Base-by-base conservation (phyloP, 2,888 invertebrate genomes). In the Drosophila koepferae region DNA sequence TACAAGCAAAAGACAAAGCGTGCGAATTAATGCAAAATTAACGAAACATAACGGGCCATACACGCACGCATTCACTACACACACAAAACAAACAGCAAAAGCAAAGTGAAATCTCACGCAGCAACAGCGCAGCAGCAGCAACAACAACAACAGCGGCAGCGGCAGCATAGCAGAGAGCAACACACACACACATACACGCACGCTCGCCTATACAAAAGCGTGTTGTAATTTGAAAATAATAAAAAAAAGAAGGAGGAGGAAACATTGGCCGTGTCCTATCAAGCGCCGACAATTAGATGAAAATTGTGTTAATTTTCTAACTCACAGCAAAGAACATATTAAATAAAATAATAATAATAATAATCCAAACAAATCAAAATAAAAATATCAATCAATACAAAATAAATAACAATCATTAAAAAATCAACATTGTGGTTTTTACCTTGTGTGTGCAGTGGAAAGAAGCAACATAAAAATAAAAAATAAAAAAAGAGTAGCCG, bases 61-160 rank as follows among this genome's bases (percentile, higher is more conserved):
- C 53, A 18, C 55, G 9, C 18, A 41, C 28, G 40, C 38, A 16
- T 3, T 23, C 23, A 23, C 23, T 23, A 23, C 23, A 23, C 38
- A 16, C 40, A 41, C 4, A 55, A 53, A 55, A 43, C 48, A 60
- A 44, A 40, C 41, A 77, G 69, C 67, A 80, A 78, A 67, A 71
- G 74, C 80, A 74, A 86, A 85, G 81, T 84, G 88, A 86, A 89
- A 86, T 89, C 86, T 89, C 78, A 84, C 71, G 74, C 67, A 74
- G 63, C 65, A 68, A 34, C 60, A 64, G 44, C 64, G 74, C 67
- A 74, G 63, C 67, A 68, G 40, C 60, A 64, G 44, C 64, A 76
- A 23, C 46, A 75, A 61, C 38, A 51, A 28, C 67, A 46, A 38
- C 38, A 40, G 28, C 54, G 38, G 58, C 38, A 40, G 28, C 54